Base-by-base conservation (phyloP, 1,140 invertebrate species). In the Eciton burchellii region DNA sequence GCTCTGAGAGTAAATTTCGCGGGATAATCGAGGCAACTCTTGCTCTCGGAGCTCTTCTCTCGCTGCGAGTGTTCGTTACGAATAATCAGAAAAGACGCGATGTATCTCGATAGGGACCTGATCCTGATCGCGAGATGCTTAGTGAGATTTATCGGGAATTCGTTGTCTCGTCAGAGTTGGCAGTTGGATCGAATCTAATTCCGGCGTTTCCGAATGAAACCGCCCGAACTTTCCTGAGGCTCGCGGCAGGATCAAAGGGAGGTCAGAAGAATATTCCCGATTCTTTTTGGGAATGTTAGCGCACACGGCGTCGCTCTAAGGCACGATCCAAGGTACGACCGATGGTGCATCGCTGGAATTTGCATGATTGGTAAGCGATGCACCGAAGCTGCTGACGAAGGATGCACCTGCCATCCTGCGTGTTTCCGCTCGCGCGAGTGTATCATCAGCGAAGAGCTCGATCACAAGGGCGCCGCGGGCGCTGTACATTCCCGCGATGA, bases 301-400 rank as follows among this genome's bases (percentile, higher is more conserved):
- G 63, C 59, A 57, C 14, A 65, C 12, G 12, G 19, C 2, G n/a
- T 82, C 63, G 76, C 21, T 82, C 47, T 14, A 41, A 52, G 26
- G 11, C 49, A 54, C 63, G 14, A 73, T 62, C 21, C 59, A 26
- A 35, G 35, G 35, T 35, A 76, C 47, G n/a, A 59, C 76, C 21
- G 66, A 19, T 21, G 54, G 43, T 9, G 57, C 21, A n/a, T 76
- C 57, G 72, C 12, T 76, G 81, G 73, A 79, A 83, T 83, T 83
- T 83, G 54, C 81, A 83, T 83, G 81, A 83, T 83, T 83, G 66
- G 81, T 68, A 49, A 63, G 57, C 41, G 41, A 83, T 66, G 62
- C 52, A 45, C 62, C 41, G 21, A n/a, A 41, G 21, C 12, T 60
- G 66, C 45, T 82, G 79, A 63, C 71, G 70, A 77, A 63, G 81